phyloP scores from a whole-genome alignment of 2,797 vertebrate species.

The Myotis pilosus region DNA sequence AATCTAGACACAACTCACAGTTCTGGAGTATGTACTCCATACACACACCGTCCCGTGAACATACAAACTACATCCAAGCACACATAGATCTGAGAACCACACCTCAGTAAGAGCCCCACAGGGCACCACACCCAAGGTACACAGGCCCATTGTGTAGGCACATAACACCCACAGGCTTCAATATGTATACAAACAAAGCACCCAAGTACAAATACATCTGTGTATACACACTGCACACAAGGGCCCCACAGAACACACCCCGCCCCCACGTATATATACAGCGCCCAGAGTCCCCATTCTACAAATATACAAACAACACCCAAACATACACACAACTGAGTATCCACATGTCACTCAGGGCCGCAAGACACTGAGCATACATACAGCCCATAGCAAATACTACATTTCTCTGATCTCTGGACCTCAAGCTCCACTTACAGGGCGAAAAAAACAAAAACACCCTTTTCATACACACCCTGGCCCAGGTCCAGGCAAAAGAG shows the following conservation, averaged over 20 bases:
- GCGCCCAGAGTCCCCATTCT: background rate
- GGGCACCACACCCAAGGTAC: background rate
- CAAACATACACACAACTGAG: background rate
- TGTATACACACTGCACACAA: background rate
- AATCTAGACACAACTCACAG: background rate
- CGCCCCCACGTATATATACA: background rate
- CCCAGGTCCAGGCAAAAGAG: conserved; percentile 35
- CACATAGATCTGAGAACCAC: background rate
- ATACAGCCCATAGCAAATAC: background rate
- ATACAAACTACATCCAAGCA: background rate
- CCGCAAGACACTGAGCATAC: background rate
- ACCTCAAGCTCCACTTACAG: background rate
- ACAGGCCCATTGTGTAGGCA: background rate
- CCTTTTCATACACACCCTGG: background rate
- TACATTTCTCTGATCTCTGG: background rate
- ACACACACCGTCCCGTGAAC: background rate
- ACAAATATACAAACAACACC: background rate
- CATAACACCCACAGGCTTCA: background rate
- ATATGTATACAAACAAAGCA: background rate
- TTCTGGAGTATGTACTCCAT: background rate
- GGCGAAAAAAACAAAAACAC: background rate
- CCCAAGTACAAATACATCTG: background rate
- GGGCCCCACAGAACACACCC: background rate
- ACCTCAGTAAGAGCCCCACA: background rate
- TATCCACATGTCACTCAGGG: background rate